These are phyloP conservation scores for Stomatorhinus walkeri DNA, from an alignment of 2,797 vertebrate species.

Conservation along the genomic window DNA sequence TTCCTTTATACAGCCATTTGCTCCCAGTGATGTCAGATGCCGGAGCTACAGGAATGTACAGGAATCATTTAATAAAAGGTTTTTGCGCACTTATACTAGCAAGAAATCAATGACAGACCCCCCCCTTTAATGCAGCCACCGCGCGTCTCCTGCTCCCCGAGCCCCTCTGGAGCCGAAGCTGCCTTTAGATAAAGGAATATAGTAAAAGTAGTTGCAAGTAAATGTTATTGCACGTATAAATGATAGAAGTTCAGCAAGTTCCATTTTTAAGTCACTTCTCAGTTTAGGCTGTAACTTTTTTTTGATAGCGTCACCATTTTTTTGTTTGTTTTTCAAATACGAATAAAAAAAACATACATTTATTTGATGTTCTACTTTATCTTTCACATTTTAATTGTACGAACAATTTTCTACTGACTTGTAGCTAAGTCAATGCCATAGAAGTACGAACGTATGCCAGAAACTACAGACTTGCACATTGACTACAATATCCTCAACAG, in stretches of 20 bases:
- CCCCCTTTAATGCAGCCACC: not conserved
- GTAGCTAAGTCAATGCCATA: too few species aligned
- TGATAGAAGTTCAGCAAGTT: not conserved
- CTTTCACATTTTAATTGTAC: not conserved
- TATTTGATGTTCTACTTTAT: not conserved
- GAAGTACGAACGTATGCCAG: not conserved
- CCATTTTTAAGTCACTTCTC: not conserved
- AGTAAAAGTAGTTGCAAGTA: not conserved
- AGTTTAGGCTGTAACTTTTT: not conserved
- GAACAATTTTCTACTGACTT: too few species aligned
- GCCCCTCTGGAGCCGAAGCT: not conserved
- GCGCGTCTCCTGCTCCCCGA: not conserved
- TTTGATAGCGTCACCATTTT: not conserved
- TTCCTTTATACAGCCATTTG: not conserved
- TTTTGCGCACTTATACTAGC: not conserved
- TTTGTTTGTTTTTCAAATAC: not conserved
- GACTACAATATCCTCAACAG: not conserved
- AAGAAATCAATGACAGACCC: not conserved
- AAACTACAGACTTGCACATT: not conserved
- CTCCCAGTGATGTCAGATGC: not conserved
- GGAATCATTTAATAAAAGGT: not conserved
- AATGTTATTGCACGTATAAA: not conserved
- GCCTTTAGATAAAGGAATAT: not conserved
- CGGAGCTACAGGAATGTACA: not conserved
- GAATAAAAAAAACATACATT: not conserved